Percentiles rank a stretch among this genome's conserved stretches.
Evolutionary conservation across 1,140 invertebrate species (phyloP).

Genomic region (Micrasema longulum): DNA sequence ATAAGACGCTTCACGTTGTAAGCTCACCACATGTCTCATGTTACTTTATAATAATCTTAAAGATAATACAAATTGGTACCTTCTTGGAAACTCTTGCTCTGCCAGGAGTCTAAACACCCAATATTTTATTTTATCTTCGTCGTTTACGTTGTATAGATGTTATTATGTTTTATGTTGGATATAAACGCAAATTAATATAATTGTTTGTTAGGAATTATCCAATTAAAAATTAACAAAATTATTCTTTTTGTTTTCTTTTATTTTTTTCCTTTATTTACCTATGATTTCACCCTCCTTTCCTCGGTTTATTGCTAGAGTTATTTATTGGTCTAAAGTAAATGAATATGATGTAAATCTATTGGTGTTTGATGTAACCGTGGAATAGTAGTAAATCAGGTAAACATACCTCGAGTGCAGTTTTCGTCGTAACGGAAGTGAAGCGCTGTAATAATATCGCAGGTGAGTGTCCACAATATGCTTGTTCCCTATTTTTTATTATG

Average conservation of each 20-base stretch:
- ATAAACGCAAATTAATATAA: slow-evolving; percentile 65
- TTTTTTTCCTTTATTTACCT: slow-evolving; percentile 58
- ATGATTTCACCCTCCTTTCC: slow-evolving; percentile 34
- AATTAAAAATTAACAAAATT: slow-evolving; percentile 70
- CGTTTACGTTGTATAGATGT: slow-evolving; percentile 71
- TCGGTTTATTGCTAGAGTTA: slow-evolving; percentile 6
- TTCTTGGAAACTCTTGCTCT: slow-evolving; percentile 61
- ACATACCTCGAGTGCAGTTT: slow-evolving; percentile 51
- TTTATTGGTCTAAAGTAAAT: slow-evolving; percentile 63
- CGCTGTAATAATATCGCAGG: not conserved
- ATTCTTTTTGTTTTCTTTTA: slow-evolving; percentile 58
- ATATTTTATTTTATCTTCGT: slow-evolving; percentile 62
- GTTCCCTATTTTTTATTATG: too few relatives aligned
- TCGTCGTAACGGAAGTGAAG: not conserved
- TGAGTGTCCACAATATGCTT: not conserved
- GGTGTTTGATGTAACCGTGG: slow-evolving; percentile 55
- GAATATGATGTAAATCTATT: slow-evolving; percentile 56
- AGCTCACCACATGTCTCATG: slow-evolving; percentile 53
- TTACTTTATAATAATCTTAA: slow-evolving; percentile 47
- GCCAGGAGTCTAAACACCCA: slow-evolving; percentile 66
- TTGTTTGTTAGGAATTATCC: slow-evolving; percentile 70
- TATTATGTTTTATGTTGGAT: slow-evolving; percentile 69
- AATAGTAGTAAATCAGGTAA: slow-evolving; percentile 53
- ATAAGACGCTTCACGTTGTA: slow-evolving; percentile 50
- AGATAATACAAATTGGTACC: slow-evolving; percentile 60